Percentiles rank a stretch among this genome's conserved stretches.
These are phyloP conservation scores for Scaptomyza flava DNA, from an alignment of 2,888 invertebrate genomes.

Conservation along the genomic window DNA sequence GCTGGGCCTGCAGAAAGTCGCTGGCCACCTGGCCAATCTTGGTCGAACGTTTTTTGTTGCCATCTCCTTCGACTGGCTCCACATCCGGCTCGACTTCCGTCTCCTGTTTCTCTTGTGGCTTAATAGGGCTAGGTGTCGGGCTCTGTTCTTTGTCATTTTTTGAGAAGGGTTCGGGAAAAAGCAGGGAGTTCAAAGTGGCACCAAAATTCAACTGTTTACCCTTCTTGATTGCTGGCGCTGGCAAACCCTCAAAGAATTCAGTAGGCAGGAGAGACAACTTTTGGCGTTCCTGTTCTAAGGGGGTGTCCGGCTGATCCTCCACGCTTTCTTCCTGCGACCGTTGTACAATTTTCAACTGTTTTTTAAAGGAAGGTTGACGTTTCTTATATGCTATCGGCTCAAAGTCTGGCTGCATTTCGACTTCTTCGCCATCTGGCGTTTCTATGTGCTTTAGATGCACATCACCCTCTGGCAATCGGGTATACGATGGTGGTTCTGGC, in stretches of 20 bases:
- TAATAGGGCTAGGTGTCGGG: conserved; percentile 13
- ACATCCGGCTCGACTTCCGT: conserved; percentile 35
- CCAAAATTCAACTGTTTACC: conserved; percentile 56
- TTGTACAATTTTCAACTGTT: conserved; percentile 53
- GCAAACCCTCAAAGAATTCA: conserved; percentile 78
- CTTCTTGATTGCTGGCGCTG: conserved; percentile 43
- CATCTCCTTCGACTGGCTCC: conserved; percentile 46
- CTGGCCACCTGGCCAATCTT: conserved; percentile 46
- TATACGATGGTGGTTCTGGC: conserved; percentile 65
- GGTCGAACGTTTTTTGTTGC: conserved; percentile 39
- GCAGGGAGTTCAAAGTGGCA: conserved; percentile 67
- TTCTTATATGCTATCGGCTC: conserved; percentile 41
- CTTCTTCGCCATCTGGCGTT: conserved; percentile 74
- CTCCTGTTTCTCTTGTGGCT: conserved; percentile 26
- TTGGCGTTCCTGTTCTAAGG: conserved; percentile 17
- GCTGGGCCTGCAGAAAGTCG: conserved; percentile 69
- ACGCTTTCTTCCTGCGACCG: conserved; percentile 36
- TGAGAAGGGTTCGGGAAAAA: conserved; percentile 72
- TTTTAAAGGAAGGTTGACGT: conserved; percentile 14
- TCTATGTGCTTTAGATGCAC: conserved; percentile 79
- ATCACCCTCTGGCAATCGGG: conserved; percentile 79
- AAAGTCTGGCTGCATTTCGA: conserved; percentile 59
- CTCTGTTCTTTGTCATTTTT: conserved; percentile 47
- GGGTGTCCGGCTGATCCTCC: conserved; percentile 7
- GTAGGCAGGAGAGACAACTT: conserved; percentile 66